Conservation (phyloP, 2,888 invertebrate species). For the Sphaerophoria taeniata region DNA sequence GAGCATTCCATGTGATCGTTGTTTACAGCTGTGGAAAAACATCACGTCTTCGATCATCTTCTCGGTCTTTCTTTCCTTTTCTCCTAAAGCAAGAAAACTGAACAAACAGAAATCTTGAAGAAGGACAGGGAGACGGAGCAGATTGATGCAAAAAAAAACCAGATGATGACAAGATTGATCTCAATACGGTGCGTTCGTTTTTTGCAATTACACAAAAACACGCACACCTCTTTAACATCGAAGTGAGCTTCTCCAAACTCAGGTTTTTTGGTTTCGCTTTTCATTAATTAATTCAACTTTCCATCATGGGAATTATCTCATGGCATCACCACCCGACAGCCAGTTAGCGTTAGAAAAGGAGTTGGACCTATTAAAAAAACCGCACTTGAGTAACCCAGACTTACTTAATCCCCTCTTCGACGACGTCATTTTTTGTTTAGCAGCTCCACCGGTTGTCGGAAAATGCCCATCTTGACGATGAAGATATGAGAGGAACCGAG, state of each 20-base stretch:
- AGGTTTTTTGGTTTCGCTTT: slow-evolving; percentile 68
- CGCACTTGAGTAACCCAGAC: slow-evolving; percentile 72
- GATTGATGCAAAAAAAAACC: slow-evolving; percentile 36
- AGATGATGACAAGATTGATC: slow-evolving; percentile 73
- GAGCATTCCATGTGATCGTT: slow-evolving; percentile 59
- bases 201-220: slow-evolving; percentile 70
- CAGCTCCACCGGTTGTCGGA: neutral
- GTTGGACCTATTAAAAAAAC: slow-evolving; percentile 26
- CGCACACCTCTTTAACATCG: slow-evolving; percentile 37
- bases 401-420: slow-evolving; percentile 66
- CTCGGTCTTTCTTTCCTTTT: neutral
- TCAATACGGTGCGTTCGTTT: slow-evolving; percentile 53
- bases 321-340: slow-evolving; percentile 20
- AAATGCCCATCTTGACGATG: neutral
- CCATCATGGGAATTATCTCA: slow-evolving; percentile 74
- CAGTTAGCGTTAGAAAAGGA: slow-evolving; percentile 48
- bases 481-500: neutral
- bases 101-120: slow-evolving; percentile 29
- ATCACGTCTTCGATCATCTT: slow-evolving; percentile 53
- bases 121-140: slow-evolving; percentile 1
- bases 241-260: neutral
- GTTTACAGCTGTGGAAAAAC: slow-evolving; percentile 66
- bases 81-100: slow-evolving; percentile 27
- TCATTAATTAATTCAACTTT: slow-evolving; percentile 74
- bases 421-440: neutral